These are phyloP conservation scores for Syngnathus rostellatus DNA, from an alignment of 2,797 vertebrate genomes.

Conservation along the genomic window DNA sequence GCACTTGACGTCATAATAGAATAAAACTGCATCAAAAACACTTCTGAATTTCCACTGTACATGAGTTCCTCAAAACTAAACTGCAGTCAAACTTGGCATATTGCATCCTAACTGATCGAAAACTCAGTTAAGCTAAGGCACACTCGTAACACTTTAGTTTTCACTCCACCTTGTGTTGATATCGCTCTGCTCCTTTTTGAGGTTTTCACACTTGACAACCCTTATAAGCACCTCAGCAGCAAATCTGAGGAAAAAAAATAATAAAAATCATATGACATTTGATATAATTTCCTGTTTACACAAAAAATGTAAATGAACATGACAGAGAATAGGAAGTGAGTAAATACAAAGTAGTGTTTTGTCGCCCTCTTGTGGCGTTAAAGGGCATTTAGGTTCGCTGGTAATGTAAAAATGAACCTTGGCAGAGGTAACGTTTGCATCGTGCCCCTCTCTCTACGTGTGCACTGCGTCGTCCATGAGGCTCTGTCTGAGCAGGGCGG, in stretches of 20 bases:
- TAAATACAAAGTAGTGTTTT: background rate
- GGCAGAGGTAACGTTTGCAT: background rate
- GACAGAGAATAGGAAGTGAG: no score
- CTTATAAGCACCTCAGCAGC: background rate
- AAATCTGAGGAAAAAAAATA: background rate
- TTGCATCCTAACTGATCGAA: conserved; percentile 13
- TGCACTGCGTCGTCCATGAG: conserved; percentile 39
- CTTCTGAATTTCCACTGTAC: background rate
- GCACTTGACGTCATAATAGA: background rate
- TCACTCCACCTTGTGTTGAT: conserved; percentile 11
- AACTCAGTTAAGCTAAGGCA: conserved; percentile 11
- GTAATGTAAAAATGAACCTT: background rate
- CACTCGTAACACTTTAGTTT: background rate
- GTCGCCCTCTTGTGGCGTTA: background rate
- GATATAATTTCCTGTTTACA: background rate
- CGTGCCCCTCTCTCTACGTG: conserved; percentile 29
- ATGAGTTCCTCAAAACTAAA: background rate
- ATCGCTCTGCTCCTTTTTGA: background rate
- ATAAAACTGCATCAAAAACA: background rate
- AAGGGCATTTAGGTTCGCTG: background rate
- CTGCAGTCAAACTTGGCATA: conserved; percentile 21
- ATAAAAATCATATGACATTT: background rate
- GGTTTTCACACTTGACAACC: background rate
- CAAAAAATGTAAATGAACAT: no score
- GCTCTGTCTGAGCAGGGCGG: conserved; percentile 62